phyloP scores from a whole-genome alignment of 1,140 invertebrate species.

The Rhagoletis pomonella region DNA sequence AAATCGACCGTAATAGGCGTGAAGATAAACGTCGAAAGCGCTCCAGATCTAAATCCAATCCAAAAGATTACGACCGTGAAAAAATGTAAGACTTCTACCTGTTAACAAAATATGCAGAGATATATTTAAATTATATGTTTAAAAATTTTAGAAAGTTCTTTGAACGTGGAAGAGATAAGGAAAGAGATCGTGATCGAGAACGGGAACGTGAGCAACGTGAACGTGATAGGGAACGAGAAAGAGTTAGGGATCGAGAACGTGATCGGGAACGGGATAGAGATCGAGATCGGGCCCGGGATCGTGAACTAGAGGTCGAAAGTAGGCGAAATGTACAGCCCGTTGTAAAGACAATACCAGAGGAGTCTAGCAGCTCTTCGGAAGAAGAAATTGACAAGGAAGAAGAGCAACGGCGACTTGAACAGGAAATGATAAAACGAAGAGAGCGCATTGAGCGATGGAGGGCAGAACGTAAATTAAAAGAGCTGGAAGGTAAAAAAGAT shows the following conservation, averaged over 20 bases:
- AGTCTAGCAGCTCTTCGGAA: constrained; percentile 63
- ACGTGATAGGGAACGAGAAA: constrained; percentile 60
- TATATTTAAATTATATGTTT: not conserved
- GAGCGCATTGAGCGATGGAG: constrained; percentile 96
- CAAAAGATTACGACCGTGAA: constrained; percentile 71
- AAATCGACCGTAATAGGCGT: constrained; percentile 55
- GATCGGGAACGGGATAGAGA: constrained; percentile 69
- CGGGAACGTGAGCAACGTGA: constrained; percentile 74
- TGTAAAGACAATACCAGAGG: constrained; percentile 59
- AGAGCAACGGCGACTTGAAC: constrained; percentile 91
- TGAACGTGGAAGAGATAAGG: constrained; percentile 73
- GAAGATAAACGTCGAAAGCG: constrained; percentile 71
- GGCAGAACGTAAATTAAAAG: constrained; percentile 90
- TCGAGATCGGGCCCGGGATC: constrained; percentile 69
- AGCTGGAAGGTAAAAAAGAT: constrained; percentile 86
- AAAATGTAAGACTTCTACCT: constrained; percentile 61
- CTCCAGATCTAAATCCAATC: constrained; percentile 74
- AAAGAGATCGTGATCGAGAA: constrained; percentile 61
- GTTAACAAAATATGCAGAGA: not conserved
- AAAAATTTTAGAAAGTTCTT: constrained; percentile 64
- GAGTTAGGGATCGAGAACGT: constrained; percentile 62
- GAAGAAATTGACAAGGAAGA: constrained; percentile 79
- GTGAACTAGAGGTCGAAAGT: constrained; percentile 61
- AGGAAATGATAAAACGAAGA: constrained; percentile 96
- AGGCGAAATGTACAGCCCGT: constrained; percentile 56